A percentile compares a stretch with the other conserved stretches of the same genome.
phyloP scores from a whole-genome alignment of 2,888 invertebrate species.

The Scaptomyza cyrtandrae region DNA sequence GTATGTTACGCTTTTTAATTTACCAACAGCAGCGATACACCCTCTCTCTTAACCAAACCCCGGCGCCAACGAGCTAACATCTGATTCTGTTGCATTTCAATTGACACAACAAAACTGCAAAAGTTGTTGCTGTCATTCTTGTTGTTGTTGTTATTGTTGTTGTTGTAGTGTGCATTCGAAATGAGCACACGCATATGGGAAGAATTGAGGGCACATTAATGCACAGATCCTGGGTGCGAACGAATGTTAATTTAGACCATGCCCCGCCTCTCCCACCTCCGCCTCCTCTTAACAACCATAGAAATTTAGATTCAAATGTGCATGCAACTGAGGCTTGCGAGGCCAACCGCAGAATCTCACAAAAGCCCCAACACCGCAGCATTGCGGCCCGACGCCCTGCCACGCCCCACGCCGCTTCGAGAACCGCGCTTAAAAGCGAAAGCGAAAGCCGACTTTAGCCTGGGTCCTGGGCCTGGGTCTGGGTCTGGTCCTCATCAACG shows the following conservation, averaged over 20 bases:
- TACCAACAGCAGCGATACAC: constrained; percentile 37
- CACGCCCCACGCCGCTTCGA: not conserved
- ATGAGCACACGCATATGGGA: constrained; percentile 77
- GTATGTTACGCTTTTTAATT: constrained; percentile 72
- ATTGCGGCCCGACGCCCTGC: no score
- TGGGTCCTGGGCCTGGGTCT: not conserved
- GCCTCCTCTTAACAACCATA: constrained; percentile 20
- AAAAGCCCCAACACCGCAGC: constrained; percentile 43
- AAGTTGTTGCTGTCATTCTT: constrained; percentile 35
- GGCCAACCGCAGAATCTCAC: constrained; percentile 50
- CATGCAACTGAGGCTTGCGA: constrained; percentile 59
- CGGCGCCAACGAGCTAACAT: not conserved
- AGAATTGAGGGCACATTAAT: constrained; percentile 77
- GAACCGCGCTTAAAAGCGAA: not conserved
- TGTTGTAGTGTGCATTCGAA: constrained; percentile 78
- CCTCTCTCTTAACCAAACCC: constrained; percentile 2
- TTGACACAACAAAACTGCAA: constrained; percentile 69
- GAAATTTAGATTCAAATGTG: constrained; percentile 73
- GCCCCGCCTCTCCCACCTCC: not conserved
- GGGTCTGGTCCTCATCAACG: constrained; percentile 41
- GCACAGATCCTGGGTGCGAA: constrained; percentile 59
- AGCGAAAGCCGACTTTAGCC: not conserved
- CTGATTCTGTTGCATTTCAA: constrained; percentile 71
- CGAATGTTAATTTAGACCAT: constrained; percentile 72
- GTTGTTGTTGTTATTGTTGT: constrained; percentile 36